Evolutionary conservation across 2,888 invertebrate genomes (phyloP).

Genomic region (Serripes groenlandicus): DNA sequence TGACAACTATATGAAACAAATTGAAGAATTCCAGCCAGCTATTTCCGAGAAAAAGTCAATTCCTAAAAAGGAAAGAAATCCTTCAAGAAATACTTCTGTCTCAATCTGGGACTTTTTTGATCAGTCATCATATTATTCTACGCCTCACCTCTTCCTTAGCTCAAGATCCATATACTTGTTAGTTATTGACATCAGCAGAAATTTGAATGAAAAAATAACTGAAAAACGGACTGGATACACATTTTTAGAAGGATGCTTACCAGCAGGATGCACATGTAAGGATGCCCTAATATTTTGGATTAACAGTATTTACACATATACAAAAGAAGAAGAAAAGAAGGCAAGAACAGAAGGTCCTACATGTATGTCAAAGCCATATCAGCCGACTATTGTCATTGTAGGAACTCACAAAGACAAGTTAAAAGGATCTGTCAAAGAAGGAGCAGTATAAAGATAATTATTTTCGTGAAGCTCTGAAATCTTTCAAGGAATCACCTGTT

Average conservation of each 20-base stretch:
- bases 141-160: slow-evolving; percentile 60
- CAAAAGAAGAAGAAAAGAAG: neutral
- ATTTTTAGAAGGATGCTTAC: neutral
- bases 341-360: neutral
- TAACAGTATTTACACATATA: slow-evolving; percentile 56
- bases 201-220: neutral
- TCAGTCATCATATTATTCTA: slow-evolving; percentile 45
- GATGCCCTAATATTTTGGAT: slow-evolving; percentile 66
- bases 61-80: neutral
- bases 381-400: slow-evolving; percentile 51
- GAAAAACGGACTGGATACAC: neutral
- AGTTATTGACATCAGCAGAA: slow-evolving; percentile 47
- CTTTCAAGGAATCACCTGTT: slow-evolving; percentile 7
- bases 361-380: neutral
- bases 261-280: slow-evolving; percentile 36
- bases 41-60: too few species aligned
- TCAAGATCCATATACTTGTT: slow-evolving; percentile 54
- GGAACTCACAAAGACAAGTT: slow-evolving; percentile 56
- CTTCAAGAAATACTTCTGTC: slow-evolving; percentile 9
- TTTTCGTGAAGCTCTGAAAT: slow-evolving; percentile 50
- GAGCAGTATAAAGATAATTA: slow-evolving; percentile 43
- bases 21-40: too few species aligned
- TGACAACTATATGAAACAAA: neutral
- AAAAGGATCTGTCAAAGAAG: slow-evolving; percentile 11
- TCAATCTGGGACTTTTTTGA: slow-evolving; percentile 55